Conservation (phyloP, 1,140 invertebrate genomes). For the Epicauta chinensis region DNA sequence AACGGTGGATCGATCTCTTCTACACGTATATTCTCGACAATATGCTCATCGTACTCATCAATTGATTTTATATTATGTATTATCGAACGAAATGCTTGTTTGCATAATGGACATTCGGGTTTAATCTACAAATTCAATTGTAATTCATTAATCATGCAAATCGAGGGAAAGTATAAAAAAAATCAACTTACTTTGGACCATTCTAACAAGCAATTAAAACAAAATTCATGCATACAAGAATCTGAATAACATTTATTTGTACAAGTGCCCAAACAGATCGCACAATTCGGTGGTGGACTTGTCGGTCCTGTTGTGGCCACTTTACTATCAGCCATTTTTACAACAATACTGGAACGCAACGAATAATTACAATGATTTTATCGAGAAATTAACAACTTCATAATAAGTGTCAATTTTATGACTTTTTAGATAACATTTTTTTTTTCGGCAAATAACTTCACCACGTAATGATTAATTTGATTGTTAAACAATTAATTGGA, state of each 20-base stretch:
- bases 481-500: no score
- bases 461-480: no score
- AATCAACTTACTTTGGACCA: slow-evolving; percentile 81
- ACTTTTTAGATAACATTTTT: no score
- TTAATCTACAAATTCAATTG: slow-evolving; percentile 58
- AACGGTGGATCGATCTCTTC: slow-evolving; percentile 26
- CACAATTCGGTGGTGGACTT: slow-evolving; percentile 78
- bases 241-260: slow-evolving; percentile 87
- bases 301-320: slow-evolving; percentile 39
- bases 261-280: slow-evolving; percentile 83
- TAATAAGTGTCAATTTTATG: no score
- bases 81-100: slow-evolving; percentile 83
- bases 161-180: not conserved
- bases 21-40: slow-evolving; percentile 25
- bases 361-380: no score
- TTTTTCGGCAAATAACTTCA: no score
- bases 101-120: slow-evolving; percentile 89
- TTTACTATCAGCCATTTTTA: slow-evolving; percentile 29
- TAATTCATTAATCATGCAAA: not conserved
- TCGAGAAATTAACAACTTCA: no score
- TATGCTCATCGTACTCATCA: slow-evolving; percentile 82
- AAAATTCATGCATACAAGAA: slow-evolving; percentile 89
- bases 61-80: slow-evolving; percentile 86
- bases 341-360: no score
- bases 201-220: slow-evolving; percentile 84